Evolutionary conservation across 2,797 vertebrate species (phyloP).

Genomic region (Brachymystax lenok): DNA sequence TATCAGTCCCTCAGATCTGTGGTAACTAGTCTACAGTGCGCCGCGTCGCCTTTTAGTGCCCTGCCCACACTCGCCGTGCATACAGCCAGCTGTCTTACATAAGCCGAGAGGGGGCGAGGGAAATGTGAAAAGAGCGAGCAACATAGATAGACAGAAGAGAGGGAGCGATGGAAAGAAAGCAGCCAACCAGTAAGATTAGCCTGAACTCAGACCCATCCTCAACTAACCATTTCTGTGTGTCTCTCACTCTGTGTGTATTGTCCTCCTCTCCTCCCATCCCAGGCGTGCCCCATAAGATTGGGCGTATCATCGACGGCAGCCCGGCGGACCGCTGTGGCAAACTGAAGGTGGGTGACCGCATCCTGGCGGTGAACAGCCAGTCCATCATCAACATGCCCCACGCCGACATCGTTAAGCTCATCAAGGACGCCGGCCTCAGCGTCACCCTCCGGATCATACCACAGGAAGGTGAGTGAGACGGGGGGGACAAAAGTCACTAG

Average conservation of each 20-base stretch:
- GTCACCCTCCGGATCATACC: slow-evolving; percentile 96
- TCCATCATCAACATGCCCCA: slow-evolving; percentile 98
- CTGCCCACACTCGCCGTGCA: background rate
- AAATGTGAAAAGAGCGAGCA: background rate
- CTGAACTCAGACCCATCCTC: background rate
- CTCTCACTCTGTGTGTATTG: background rate
- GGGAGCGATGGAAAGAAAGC: background rate
- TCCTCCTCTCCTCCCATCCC: slow-evolving; percentile 22
- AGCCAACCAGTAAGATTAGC: background rate
- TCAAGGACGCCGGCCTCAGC: slow-evolving; percentile 97
- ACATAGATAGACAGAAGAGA: background rate
- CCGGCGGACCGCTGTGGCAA: slow-evolving; percentile 95
- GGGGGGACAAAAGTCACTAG: background rate
- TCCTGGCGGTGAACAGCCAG: slow-evolving; percentile 95
- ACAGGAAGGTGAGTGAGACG: slow-evolving; percentile 75
- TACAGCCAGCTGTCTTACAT: background rate
- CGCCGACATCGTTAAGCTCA: slow-evolving; percentile 98
- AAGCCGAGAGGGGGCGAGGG: background rate
- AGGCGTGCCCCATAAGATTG: slow-evolving; percentile 98
- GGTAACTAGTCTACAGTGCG: background rate
- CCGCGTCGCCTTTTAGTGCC: background rate
- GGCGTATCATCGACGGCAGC: slow-evolving; percentile 97
- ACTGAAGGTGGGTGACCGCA: slow-evolving; percentile 97
- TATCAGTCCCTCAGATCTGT: background rate
- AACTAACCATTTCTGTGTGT: background rate